These are phyloP conservation scores for Fulmarus glacialis DNA, from an alignment of 2,113 vertebrate species.

Conservation along the genomic window DNA sequence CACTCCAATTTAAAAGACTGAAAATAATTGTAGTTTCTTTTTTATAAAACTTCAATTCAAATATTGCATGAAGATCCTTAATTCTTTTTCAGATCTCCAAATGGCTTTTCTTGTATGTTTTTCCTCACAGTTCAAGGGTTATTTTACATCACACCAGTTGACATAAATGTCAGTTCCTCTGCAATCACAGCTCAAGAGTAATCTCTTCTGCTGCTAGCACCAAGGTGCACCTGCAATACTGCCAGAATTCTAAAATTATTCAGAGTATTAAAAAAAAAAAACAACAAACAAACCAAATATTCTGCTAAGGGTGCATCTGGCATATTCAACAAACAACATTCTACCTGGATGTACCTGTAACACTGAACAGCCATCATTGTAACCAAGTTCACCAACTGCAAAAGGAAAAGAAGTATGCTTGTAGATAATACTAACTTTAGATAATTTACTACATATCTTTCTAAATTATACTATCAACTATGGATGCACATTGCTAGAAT, in stretches of 20 bases:
- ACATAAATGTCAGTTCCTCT: slow-evolving; percentile 48
- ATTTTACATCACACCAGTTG: slow-evolving; percentile 30
- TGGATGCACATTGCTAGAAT: slow-evolving; percentile 55
- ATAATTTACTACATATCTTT: slow-evolving; percentile 13
- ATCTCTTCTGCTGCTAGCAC: slow-evolving; percentile 50
- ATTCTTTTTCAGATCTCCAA: slow-evolving; percentile 9
- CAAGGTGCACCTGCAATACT: slow-evolving; percentile 55
- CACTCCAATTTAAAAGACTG: not conserved
- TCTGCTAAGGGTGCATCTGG: not conserved
- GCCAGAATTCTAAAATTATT: slow-evolving; percentile 49
- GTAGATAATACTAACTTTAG: slow-evolving; percentile 46
- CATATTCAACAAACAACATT: slow-evolving; percentile 22
- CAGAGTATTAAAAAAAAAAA: not conserved
- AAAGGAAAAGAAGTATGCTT: slow-evolving; percentile 39
- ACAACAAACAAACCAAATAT: not conserved
- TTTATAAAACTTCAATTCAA: slow-evolving; percentile 21
- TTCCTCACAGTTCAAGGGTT: slow-evolving; percentile 50
- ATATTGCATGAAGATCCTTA: slow-evolving; percentile 50
- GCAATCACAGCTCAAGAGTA: slow-evolving; percentile 51
- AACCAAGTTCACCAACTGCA: slow-evolving; percentile 54
- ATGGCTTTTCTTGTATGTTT: slow-evolving; percentile 47
- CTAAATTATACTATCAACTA: slow-evolving; percentile 53
- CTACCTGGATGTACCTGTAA: slow-evolving; percentile 39
- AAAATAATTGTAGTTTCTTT: not conserved
- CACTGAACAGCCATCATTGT: slow-evolving; percentile 11